These are phyloP conservation scores for Morelia viridis DNA, from an alignment of 2,797 vertebrate genomes.

Conservation along the genomic window DNA sequence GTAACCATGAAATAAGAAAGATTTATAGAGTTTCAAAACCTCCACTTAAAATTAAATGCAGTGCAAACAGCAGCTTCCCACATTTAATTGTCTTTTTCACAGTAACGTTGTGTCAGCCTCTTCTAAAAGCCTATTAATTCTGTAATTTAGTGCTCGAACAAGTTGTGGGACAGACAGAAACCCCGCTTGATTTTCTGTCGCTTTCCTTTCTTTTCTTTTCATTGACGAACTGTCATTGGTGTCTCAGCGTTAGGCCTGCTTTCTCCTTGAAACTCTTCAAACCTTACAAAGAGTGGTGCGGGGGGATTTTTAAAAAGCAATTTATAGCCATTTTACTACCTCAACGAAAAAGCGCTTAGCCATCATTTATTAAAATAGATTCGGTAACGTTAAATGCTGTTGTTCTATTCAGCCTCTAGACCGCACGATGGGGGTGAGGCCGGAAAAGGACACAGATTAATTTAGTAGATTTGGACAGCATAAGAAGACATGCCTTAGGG, in stretches of 20 bases:
- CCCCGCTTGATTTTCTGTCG: constrained; percentile 39
- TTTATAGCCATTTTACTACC: constrained; percentile 64
- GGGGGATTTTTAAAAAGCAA: constrained; percentile 49
- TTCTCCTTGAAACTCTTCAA: constrained; percentile 67
- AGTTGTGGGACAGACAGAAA: constrained; percentile 57
- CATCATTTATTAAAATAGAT: constrained; percentile 62
- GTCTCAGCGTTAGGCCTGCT: constrained; percentile 58
- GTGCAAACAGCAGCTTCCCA: constrained; percentile 73
- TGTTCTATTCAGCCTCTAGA: constrained; percentile 64
- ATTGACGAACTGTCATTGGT: constrained; percentile 74
- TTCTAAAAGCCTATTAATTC: constrained; percentile 79
- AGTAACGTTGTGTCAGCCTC: constrained; percentile 73
- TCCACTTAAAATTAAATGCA: constrained; percentile 73
- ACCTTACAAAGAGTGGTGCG: constrained; percentile 44
- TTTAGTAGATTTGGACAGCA: constrained; percentile 7
- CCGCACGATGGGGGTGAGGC: constrained; percentile 22
- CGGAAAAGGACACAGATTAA: background rate
- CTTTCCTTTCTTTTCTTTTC: constrained; percentile 38
- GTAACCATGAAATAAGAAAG: constrained; percentile 61
- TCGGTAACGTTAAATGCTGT: constrained; percentile 36
- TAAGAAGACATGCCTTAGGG: background rate
- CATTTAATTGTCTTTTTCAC: constrained; percentile 77
- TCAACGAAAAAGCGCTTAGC: constrained; percentile 51
- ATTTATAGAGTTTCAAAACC: constrained; percentile 73
- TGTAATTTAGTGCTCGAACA: constrained; percentile 72